These are phyloP conservation scores for Villa cingulata DNA, from an alignment of 2,888 invertebrate genomes.

Conservation along the genomic window DNA sequence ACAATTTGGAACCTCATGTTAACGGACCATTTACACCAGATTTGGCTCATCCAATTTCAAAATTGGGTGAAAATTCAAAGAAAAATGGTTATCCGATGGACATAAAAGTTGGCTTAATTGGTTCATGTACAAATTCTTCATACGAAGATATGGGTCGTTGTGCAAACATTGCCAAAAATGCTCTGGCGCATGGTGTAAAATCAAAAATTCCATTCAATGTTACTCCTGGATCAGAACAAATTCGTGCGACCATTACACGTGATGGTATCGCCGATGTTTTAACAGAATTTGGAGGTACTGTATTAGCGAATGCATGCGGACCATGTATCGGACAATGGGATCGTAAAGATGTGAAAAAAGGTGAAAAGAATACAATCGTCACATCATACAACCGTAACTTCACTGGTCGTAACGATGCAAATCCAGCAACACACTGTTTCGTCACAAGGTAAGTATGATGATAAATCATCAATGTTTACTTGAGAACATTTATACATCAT, in stretches of 20 bases:
- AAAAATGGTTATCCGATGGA: slow-evolving; percentile 90
- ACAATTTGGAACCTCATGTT: slow-evolving; percentile 89
- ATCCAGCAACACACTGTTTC: slow-evolving; percentile 97
- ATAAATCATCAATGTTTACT: too few relatives aligned
- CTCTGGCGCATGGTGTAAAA: slow-evolving; percentile 81
- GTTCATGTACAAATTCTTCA: slow-evolving; percentile 97
- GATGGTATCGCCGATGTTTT: slow-evolving; percentile 85
- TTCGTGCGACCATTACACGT: slow-evolving; percentile 95
- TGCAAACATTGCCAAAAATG: slow-evolving; percentile 86
- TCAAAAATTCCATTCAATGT: slow-evolving; percentile 94
- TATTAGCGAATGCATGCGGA: slow-evolving; percentile 97
- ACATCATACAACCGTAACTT: slow-evolving; percentile 99
- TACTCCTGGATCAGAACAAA: slow-evolving; percentile 97
- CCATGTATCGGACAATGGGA: slow-evolving; percentile 99
- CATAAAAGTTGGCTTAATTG: slow-evolving; percentile 88
- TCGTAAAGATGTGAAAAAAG: slow-evolving; percentile 92
- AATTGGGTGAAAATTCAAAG: slow-evolving; percentile 76
- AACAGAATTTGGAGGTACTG: slow-evolving; percentile 82
- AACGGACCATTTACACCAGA: slow-evolving; percentile 99
- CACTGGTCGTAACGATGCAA: slow-evolving; percentile 93
- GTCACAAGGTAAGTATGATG: slow-evolving; percentile 61
- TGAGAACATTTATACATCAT: too few relatives aligned
- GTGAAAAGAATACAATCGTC: slow-evolving; percentile 98
- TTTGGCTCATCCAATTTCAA: slow-evolving; percentile 88
- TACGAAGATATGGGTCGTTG: slow-evolving; percentile 99